Evolutionary conservation across 2,113 vertebrate species (phyloP).

Genomic region (Anser cygnoides): DNA sequence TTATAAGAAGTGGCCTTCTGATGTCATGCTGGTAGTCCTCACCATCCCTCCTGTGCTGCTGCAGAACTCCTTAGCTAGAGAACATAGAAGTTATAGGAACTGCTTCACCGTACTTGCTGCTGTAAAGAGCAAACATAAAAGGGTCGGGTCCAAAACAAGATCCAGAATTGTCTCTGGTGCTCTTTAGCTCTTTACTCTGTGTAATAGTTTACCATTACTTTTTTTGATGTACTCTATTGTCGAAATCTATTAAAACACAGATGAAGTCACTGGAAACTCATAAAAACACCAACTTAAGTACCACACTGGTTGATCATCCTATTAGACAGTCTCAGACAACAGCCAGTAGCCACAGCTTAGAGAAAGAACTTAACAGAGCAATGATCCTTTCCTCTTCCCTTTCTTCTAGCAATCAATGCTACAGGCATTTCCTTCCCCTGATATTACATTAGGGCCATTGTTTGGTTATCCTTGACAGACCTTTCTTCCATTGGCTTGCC

Average conservation of each 20-base stretch:
- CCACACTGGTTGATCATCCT: neutral
- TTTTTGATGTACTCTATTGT: neutral
- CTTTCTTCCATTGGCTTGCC: conserved; percentile 2
- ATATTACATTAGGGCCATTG: conserved; percentile 18
- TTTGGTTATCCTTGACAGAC: conserved; percentile 39
- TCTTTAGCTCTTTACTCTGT: neutral
- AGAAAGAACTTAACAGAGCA: neutral
- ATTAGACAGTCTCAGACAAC: neutral
- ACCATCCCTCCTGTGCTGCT: neutral
- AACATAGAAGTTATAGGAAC: neutral
- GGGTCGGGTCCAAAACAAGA: neutral
- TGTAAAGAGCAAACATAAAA: neutral
- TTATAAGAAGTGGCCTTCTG: conserved; percentile 16
- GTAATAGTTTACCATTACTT: neutral
- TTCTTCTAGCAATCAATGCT: neutral
- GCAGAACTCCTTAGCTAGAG: neutral
- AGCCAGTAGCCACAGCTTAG: neutral
- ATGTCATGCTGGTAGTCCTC: neutral
- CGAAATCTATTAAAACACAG: neutral
- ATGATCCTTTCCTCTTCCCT: neutral
- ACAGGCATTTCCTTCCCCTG: conserved; percentile 39
- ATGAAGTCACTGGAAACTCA: neutral
- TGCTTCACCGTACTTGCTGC: neutral
- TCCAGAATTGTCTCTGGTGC: neutral
- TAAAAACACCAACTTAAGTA: neutral